Conservation (phyloP, 2,113 vertebrate genomes). For the Alces alces region DNA sequence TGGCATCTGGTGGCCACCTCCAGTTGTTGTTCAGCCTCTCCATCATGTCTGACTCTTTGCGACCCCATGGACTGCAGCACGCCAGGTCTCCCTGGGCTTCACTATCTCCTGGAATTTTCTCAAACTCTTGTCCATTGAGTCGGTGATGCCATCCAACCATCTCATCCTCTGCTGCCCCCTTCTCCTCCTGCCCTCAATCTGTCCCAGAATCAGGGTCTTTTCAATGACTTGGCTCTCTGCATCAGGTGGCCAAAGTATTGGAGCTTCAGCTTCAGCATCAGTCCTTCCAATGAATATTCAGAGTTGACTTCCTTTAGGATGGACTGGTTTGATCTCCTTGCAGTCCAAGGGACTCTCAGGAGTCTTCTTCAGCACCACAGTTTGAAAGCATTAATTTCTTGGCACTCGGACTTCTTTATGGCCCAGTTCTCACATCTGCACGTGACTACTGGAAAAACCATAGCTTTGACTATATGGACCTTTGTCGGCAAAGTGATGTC, state of each 20-base stretch:
- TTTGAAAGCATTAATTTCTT: neutral
- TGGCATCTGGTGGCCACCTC: neutral
- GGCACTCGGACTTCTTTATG: neutral
- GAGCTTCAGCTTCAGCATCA: neutral
- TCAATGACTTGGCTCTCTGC: neutral
- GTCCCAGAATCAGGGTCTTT: neutral
- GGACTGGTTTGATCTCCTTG: neutral
- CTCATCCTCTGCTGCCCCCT: neutral
- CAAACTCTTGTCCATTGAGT: neutral
- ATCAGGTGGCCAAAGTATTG: neutral
- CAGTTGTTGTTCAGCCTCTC: neutral
- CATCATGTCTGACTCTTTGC: neutral
- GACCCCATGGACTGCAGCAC: neutral
- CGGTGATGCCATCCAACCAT: neutral
- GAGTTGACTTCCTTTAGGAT: neutral
- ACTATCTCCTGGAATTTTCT: neutral
- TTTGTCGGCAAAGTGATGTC: neutral
- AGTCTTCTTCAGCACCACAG: neutral
- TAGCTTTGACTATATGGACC: neutral
- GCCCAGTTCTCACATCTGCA: neutral
- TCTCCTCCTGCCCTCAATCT: neutral
- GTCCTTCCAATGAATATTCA: neutral
- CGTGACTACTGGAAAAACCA: neutral
- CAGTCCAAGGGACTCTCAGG: neutral
- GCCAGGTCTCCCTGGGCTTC: neutral